These are phyloP conservation scores for Aethes cnicana DNA, from an alignment of 2,888 invertebrate genomes.

Conservation along the genomic window DNA sequence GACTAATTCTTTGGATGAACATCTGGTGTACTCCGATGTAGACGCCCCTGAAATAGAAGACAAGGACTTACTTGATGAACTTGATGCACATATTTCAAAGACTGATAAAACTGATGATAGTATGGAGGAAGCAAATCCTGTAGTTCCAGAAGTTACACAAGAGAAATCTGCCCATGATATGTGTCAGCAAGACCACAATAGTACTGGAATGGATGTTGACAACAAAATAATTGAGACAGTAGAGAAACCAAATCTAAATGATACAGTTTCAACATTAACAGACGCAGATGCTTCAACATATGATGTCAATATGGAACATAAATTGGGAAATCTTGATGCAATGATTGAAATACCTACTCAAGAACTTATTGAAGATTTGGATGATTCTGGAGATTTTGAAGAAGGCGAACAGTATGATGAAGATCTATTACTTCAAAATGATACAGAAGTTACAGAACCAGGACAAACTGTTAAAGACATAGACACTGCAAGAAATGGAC, in stretches of 20 bases:
- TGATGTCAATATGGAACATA: constrained; percentile 42
- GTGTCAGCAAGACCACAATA: neutral
- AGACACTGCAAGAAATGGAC: neutral
- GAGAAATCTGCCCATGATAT: neutral
- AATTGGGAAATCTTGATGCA: constrained; percentile 58
- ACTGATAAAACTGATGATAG: constrained; percentile 5
- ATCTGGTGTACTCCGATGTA: constrained; percentile 34
- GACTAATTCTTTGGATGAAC: constrained; percentile 12
- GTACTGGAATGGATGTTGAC: constrained; percentile 17
- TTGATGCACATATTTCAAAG: constrained; percentile 30
- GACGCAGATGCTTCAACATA: constrained; percentile 14
- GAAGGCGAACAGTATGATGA: constrained; percentile 27
- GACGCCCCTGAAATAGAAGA: constrained; percentile 29
- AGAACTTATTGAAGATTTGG: constrained; percentile 48
- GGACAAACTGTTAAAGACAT: neutral
- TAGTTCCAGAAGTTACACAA: neutral
- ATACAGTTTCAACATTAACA: neutral
- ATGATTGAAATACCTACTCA: constrained; percentile 71
- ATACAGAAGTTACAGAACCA: constrained; percentile 22
- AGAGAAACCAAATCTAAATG: constrained; percentile 6
- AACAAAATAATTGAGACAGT: neutral
- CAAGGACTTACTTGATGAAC: constrained; percentile 33
- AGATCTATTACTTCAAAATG: constrained; percentile 5
- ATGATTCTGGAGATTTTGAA: constrained; percentile 45
- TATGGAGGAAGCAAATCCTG: neutral